These are phyloP conservation scores for Drosophila ezoana DNA, from an alignment of 2,888 invertebrate species.

Conservation along the genomic window DNA sequence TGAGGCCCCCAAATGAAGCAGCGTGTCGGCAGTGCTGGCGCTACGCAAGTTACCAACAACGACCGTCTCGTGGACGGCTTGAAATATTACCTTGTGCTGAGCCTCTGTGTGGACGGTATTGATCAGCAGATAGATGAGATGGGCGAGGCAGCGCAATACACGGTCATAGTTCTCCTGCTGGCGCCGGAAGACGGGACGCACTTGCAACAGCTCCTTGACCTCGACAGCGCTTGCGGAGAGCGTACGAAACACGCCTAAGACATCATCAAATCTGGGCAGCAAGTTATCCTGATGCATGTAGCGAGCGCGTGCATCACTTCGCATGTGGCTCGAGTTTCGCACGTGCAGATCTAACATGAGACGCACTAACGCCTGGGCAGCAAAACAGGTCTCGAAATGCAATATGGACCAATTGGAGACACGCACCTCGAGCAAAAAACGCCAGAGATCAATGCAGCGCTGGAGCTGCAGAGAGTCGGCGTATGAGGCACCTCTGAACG, in stretches of 20 bases:
- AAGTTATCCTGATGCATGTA: slow-evolving; percentile 84
- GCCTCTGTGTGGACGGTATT: slow-evolving; percentile 87
- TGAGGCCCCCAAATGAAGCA: slow-evolving; percentile 93
- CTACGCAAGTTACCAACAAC: slow-evolving; percentile 88
- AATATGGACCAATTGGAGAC: slow-evolving; percentile 92
- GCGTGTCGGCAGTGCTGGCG: slow-evolving; percentile 90
- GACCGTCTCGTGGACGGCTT: slow-evolving; percentile 85
- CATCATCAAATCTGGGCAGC: slow-evolving; percentile 89
- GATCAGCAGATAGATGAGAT: slow-evolving; percentile 89
- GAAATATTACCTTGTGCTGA: slow-evolving; percentile 85
- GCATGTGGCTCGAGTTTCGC: slow-evolving; percentile 85
- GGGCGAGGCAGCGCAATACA: slow-evolving; percentile 91
- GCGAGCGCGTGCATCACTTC: slow-evolving; percentile 55
- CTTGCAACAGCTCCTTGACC: slow-evolving; percentile 86
- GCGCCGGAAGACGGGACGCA: slow-evolving; percentile 90
- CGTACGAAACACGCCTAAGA: slow-evolving; percentile 89
- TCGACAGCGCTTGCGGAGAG: slow-evolving; percentile 88
- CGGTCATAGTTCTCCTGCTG: slow-evolving; percentile 94
- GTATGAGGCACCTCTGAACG: slow-evolving; percentile 90
- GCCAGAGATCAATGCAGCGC: slow-evolving; percentile 95
- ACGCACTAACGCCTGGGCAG: slow-evolving; percentile 93
- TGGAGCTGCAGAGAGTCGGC: slow-evolving; percentile 91
- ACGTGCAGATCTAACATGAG: slow-evolving; percentile 91
- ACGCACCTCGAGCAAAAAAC: slow-evolving; percentile 91
- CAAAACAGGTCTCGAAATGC: slow-evolving; percentile 92